These are phyloP conservation scores for Heterohyrax brucei DNA, from an alignment of 2,797 vertebrate species.

Conservation along the genomic window DNA sequence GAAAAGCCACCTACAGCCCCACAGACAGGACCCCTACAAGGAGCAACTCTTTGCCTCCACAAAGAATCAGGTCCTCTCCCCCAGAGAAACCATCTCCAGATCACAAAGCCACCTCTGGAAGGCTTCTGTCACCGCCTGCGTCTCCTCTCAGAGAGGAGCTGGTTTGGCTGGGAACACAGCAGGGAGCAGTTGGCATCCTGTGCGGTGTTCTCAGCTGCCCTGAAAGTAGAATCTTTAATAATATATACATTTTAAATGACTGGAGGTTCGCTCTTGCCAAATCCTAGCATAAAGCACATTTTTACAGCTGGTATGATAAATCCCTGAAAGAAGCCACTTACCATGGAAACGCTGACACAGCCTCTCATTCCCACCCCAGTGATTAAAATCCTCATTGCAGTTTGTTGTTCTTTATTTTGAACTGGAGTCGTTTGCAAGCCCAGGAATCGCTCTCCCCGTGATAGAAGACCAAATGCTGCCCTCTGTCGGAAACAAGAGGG, in stretches of 20 bases:
- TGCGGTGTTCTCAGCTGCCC: background rate
- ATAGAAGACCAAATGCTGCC: constrained; percentile 90
- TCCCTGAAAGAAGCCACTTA: constrained; percentile 27
- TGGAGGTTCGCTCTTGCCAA: constrained; percentile 8
- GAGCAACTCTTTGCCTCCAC: background rate
- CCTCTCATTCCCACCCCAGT: constrained; percentile 26
- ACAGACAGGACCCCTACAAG: too few species aligned
- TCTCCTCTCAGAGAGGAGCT: background rate
- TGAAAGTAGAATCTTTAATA: constrained; percentile 58
- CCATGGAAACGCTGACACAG: constrained; percentile 77
- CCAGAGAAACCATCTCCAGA: fast-evolving
- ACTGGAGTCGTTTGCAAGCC: constrained; percentile 39
- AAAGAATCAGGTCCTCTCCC: background rate
- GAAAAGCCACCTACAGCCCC: background rate
- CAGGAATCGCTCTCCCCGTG: background rate
- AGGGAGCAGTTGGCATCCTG: background rate
- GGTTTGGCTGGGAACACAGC: background rate
- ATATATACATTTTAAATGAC: constrained; percentile 60
- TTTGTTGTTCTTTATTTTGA: constrained; percentile 80
- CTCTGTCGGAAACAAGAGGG: constrained; percentile 87
- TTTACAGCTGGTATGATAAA: constrained; percentile 67
- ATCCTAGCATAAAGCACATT: constrained; percentile 56
- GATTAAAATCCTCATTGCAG: constrained; percentile 77
- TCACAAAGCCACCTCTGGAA: background rate
- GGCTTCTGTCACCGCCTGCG: background rate